A percentile compares a stretch with the other conserved stretches of the same genome.
These are phyloP conservation scores for Sturnira hondurensis DNA, from an alignment of 2,113 vertebrate species.

Conservation along the genomic window DNA sequence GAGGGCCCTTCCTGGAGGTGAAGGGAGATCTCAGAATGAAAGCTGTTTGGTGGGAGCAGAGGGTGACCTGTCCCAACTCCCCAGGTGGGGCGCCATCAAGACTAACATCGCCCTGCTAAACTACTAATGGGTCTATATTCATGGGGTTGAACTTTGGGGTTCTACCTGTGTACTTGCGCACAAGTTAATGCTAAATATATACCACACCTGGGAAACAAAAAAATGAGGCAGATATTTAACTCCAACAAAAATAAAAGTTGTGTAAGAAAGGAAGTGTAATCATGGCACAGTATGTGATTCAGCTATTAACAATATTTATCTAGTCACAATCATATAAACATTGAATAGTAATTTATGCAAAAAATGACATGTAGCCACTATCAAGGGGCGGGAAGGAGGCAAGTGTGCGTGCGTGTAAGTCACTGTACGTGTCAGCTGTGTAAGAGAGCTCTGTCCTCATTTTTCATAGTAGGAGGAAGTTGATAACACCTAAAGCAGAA, in stretches of 20 bases:
- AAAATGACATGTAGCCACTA: neutral
- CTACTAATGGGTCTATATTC: neutral
- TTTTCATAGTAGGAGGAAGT: neutral
- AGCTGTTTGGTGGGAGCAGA: neutral
- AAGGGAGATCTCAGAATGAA: neutral
- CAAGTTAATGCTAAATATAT: neutral
- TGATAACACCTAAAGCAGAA: neutral
- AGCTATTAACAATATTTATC: neutral
- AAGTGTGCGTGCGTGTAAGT: neutral
- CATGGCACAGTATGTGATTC: neutral
- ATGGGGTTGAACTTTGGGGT: neutral
- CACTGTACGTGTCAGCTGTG: neutral
- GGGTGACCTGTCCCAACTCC: neutral
- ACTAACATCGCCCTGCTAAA: neutral
- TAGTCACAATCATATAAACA: neutral
- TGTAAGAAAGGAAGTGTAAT: slow-evolving; percentile 8
- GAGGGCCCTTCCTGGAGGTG: rapidly evolving
- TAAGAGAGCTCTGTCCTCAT: neutral
- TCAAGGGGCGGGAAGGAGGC: neutral
- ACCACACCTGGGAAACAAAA: neutral
- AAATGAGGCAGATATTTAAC: neutral
- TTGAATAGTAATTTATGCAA: neutral
- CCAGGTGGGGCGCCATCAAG: neutral
- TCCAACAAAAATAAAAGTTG: neutral
- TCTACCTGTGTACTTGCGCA: neutral